These are phyloP conservation scores for Anguilla megastoma DNA, from an alignment of 2,797 vertebrate species.

Conservation along the genomic window DNA sequence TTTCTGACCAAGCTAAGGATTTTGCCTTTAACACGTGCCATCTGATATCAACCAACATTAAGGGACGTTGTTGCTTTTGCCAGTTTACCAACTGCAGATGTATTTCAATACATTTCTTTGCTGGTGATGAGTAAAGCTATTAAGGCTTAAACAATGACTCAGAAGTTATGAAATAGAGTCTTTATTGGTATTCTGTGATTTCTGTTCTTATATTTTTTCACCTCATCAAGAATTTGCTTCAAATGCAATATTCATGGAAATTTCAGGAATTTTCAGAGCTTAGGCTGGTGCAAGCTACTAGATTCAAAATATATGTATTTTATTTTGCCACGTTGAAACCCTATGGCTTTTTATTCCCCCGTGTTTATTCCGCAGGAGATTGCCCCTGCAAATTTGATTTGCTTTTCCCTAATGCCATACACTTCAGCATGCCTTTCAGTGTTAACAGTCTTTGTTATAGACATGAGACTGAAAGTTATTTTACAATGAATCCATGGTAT, in stretches of 20 bases:
- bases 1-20: background rate
- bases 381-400: background rate
- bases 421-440: background rate
- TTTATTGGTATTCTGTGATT: slow-evolving; percentile 37
- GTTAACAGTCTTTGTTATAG: background rate
- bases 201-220: background rate
- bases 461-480: too few species aligned
- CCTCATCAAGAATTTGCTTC: slow-evolving; percentile 38
- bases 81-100: background rate
- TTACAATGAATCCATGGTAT: too few species aligned
- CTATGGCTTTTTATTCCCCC: background rate
- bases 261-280: slow-evolving; percentile 44
- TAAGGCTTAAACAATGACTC: slow-evolving; percentile 19
- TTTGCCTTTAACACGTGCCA: background rate
- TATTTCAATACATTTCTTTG: background rate
- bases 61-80: background rate
- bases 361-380: background rate
- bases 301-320: background rate
- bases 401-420: background rate
- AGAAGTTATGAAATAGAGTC: slow-evolving; percentile 41
- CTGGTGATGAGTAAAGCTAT: background rate
- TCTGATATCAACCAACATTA: background rate
- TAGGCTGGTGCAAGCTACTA: background rate
- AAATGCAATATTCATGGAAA: slow-evolving; percentile 46
- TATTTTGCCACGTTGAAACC: slow-evolving; percentile 17